Percentiles rank a stretch among this genome's conserved stretches.
Evolutionary conservation across 2,797 vertebrate species (phyloP).

Genomic region (Sebastolobus alascanus): DNA sequence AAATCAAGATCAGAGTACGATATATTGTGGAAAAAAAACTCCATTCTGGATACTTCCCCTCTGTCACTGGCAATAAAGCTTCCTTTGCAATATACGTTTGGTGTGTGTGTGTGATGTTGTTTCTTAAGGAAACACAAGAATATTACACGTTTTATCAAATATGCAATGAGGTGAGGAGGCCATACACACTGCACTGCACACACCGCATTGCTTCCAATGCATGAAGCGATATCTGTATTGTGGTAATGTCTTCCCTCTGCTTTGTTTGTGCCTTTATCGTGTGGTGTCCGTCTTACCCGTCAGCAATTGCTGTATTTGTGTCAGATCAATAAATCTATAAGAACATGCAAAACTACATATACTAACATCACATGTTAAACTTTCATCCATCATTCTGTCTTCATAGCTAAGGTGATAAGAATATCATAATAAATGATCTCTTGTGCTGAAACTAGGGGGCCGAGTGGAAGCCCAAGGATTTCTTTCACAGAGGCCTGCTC

Average conservation of each 20-base stretch:
- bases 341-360: neutral
- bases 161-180: constrained; percentile 7
- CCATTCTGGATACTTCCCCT: constrained; percentile 75
- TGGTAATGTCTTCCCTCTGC: constrained; percentile 28
- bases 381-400: constrained; percentile 8
- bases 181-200: constrained; percentile 30
- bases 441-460: constrained; percentile 89
- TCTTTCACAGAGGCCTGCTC: constrained; percentile 85
- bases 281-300: constrained; percentile 4
- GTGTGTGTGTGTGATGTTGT: constrained; percentile 45
- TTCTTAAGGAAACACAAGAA: neutral
- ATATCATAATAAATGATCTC: constrained; percentile 86
- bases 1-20: constrained; percentile 71
- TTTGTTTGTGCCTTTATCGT: constrained; percentile 44
- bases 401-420: constrained; percentile 42
- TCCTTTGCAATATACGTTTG: constrained; percentile 83
- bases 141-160: neutral
- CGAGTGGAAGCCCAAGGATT: constrained; percentile 88
- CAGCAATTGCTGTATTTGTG: constrained; percentile 5
- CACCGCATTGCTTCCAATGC: constrained; percentile 58
- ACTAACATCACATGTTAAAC: neutral
- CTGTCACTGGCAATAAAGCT: constrained; percentile 88
- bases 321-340: constrained; percentile 22
- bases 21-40: constrained; percentile 64
- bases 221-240: constrained; percentile 49